Base-by-base conservation (phyloP, 2,888 invertebrate genomes). In the Sepioteuthis lessoniana region DNA sequence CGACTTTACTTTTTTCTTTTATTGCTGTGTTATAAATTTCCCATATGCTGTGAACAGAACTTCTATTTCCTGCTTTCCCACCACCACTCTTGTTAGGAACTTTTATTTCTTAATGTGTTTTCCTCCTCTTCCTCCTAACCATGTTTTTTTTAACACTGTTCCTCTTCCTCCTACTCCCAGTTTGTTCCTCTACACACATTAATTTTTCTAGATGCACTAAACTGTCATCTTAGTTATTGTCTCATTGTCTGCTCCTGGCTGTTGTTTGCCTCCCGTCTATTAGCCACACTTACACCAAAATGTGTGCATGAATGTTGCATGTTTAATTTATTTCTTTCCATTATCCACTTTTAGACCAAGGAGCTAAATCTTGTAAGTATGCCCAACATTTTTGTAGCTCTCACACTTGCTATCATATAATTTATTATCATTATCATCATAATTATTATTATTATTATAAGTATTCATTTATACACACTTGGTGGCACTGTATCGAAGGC, bases 321-420 rank as follows among this genome's bases (percentile, higher is more conserved):
- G 93, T 94, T 93, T 93, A 94, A 94, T 90, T 94, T 31, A 37
- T 94, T 46, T 47, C 31, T 96, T 95, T 95, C 95, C 95, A 94
- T 95, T 95, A 94, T 96, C 94, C 94, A 94, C 94, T 94, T 95
- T 94, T 96, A 97, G 96, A 96, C 96, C 96, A 96, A 95, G 96
- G 97, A 97, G 94, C 95, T 97, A 94, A 97, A 97, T 95, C 96
- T 97, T 95, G 97, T 97, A 97, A 97, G 97, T 97, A 97, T 95
- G 35, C 35, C 47, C 46, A 31, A 42, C 42, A 42, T 46, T 31
- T 76, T 94, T 93, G 93, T 46, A 47, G 37, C 50, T 91, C 16
- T 90, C 76, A 91, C 94, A 25, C 16, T 31, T 47, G 38, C 90
- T 60, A 37, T 90, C 42, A 94, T 94, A 8, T 93, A 31, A 90